Evolutionary conservation across 64 coral and sea anemone species (phyloP), one percentile per base, ranked within the genome.

Genomic region (Montipora foliosa): DNA sequence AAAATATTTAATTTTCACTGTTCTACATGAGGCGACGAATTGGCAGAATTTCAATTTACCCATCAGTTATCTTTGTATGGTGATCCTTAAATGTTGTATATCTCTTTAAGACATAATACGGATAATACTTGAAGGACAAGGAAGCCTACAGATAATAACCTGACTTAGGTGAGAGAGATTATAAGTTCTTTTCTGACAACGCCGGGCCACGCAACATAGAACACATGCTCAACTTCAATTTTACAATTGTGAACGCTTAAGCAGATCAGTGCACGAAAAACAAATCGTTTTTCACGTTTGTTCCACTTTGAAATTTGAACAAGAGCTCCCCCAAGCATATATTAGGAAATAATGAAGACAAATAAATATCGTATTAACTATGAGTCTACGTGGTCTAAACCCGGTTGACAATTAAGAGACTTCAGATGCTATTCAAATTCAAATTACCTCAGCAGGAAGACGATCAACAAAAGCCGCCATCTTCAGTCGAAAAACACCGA

Each of bases 351-450:
- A 3, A 24, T 21, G n/a, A 49, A 21, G 9, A 58, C 25, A 79
- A n/a, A 46, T 79, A 8, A 49, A 57, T 7, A n/a, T 57, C 48
- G 9, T 52, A 19, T 79, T 81, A 82, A 82, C 61, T 14, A 15
- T 64, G 14, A 14, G 13, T 14, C 9, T 14, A 64, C 61, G 55
- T 82, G 29, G 2, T 49, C 47, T 8, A 51, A 70, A 45, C 49
- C 45, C 48, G 46, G 19, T 44, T 8, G 21, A 50, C 64, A 84
- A 84, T 84, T 67, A 68, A 17, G 20, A 47, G 21, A 60, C 4
- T 46, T 16, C 16, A 86, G 47, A 8, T 71, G 7, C 82, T 52
- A 86, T 86, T 86, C 82, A 86, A 72, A 86, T 86, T 86, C 82
- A 86, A 86, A 86, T 86, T 6, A 71, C 14, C 62, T 50, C 60